Evolutionary conservation across 2,113 vertebrate species (phyloP).

Genomic region (Eonycteris spelaea): DNA sequence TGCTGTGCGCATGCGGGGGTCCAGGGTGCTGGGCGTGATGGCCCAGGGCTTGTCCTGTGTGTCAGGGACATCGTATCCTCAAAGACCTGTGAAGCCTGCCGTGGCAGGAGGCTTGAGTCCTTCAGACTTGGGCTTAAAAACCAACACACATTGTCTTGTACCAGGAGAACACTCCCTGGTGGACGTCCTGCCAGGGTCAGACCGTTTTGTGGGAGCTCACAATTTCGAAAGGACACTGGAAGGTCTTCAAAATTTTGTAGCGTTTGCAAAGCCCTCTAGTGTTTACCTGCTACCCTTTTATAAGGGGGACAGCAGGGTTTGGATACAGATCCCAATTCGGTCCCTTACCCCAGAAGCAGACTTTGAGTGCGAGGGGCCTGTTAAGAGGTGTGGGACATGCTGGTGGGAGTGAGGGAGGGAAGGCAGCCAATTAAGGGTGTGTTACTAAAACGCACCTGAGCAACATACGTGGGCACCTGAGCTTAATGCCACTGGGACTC

Average conservation of each 20-base stretch:
- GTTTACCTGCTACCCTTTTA: background rate
- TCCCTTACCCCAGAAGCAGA: background rate
- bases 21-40: fast-evolving
- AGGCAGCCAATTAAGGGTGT: background rate
- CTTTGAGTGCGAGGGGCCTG: background rate
- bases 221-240: background rate
- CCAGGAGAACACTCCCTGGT: background rate
- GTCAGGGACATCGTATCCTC: background rate
- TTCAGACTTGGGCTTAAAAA: background rate
- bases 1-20: fast-evolving
- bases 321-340: background rate
- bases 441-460: background rate
- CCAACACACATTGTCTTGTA: background rate
- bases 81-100: background rate
- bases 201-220: background rate
- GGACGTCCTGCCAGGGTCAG: background rate
- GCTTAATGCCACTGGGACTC: background rate
- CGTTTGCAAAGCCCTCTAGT: background rate
- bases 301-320: background rate
- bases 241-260: background rate
- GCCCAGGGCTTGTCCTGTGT: fast-evolving
- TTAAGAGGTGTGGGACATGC: background rate
- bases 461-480: background rate
- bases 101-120: too few relatives aligned
- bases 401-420: background rate